Evolutionary conservation across 2,888 invertebrate genomes (phyloP).

Genomic region (Microctonus hyperodae): DNA sequence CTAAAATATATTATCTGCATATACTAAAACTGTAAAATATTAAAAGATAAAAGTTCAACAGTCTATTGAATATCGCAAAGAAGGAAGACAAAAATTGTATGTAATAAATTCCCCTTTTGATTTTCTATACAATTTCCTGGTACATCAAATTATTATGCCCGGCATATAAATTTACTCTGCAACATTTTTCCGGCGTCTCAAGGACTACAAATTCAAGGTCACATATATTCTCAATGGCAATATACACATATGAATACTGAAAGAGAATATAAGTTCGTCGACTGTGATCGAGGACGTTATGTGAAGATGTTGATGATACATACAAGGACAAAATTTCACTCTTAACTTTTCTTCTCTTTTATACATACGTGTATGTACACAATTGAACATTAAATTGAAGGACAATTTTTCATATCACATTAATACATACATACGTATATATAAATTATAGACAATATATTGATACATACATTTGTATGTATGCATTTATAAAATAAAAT

Average conservation of each 20-base stretch:
- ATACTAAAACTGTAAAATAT: too few relatives aligned
- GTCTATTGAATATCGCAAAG: conserved; percentile 33
- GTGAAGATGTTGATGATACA: not conserved
- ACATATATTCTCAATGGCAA: conserved; percentile 6
- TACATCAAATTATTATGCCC: not conserved
- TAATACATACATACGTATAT: not conserved
- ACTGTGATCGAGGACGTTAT: conserved; percentile 30
- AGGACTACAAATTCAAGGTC: conserved; percentile 29
- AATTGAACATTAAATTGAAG: not conserved
- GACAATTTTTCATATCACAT: not conserved
- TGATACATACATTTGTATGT: not conserved
- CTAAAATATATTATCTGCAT: too few relatives aligned
- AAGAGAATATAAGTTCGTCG: conserved; percentile 26
- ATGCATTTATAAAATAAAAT: not conserved
- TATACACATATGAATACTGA: not conserved
- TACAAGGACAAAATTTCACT: conserved; percentile 18
- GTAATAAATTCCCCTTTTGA: conserved; percentile 11
- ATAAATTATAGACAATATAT: too few relatives aligned
- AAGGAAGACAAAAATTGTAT: conserved; percentile 19
- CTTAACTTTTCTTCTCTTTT: not conserved
- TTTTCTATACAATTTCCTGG: conserved; percentile 9
- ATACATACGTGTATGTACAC: not conserved
- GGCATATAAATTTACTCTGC: not conserved
- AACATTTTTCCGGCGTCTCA: conserved; percentile 28
- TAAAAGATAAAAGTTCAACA: conserved; percentile 22